Base-by-base conservation (phyloP, 2,797 vertebrate species). In the Gastrophryne carolinensis region DNA sequence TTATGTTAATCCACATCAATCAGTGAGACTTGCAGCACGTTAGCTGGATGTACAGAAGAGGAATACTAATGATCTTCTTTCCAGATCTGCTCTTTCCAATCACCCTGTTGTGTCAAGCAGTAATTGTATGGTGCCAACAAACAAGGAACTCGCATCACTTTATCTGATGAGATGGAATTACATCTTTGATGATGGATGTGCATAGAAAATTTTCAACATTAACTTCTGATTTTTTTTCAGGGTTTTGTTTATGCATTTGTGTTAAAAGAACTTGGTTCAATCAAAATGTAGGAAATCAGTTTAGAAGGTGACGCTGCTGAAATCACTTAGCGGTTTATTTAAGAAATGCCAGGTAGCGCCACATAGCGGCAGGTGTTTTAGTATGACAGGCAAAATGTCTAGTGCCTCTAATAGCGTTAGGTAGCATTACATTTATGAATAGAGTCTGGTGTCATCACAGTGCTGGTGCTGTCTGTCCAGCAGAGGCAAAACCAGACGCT, bases 1-100 rank as follows among this genome's bases (percentile, higher is more conserved):
- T 74, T 74, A 66, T 74, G 62, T 56, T 74, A 74, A 74, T 74
- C 72, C 27, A 66, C 63, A 74, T 66, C 72, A 74, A 74, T 74
- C 72, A 74, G 62, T 15, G 12, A 57, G 52, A 66, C 72, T 74
- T 65, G 62, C 62, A 34, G 63, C 30, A 58, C 50, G 30, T 21
- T 30, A 44, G 61, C 13, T 57, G 13, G 29, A 17, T 50, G 52
- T 74, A 66, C 71, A 56, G 34, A 56, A 62, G 49, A 9, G 27
- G 72, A 65, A 74, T 74, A 39, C 39, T 66, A 74, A 74, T 74
- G 34, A 37, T 44, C 17, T 29, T 39, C 37, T n/a, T 71, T 32
- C 68, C 26, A 58, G 27, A 69, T 69, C 21, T 8, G 52, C 66
- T 7, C 60, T 19, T 56, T 41, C 71, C 56, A 65, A 73, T 64